Evolutionary conservation across 2,113 vertebrate species (phyloP), one percentile per base, ranked within the genome.

Genomic region (Crypturellus undulatus): DNA sequence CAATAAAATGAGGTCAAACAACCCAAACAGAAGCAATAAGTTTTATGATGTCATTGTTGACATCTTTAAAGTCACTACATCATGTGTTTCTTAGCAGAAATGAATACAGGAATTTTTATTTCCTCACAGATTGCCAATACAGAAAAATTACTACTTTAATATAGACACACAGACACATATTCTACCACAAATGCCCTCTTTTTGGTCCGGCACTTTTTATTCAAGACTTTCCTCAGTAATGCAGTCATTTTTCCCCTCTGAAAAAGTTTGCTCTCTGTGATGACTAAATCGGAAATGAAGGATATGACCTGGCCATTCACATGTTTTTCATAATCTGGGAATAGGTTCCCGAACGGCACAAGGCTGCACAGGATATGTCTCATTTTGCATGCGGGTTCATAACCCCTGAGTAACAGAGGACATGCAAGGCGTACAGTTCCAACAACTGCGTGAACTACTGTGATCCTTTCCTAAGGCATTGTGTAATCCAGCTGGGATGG

Each of bases 311-410:
- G 43, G 32, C 36, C 30, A 68, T 72, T 93, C 94, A 89, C 60
- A 32, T 93, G 91, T 30, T 81, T 95, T 95, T 97, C 88, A 88
- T 79, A 86, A 95, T 92, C 79, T 89, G 83, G 94, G 76, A 94
- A 92, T 54, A 81, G 47, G 13, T 83, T 87, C 72, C 65, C 76
- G 38, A 52, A 34, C 34, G n/a, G 19, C 24, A n/a, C 69, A 69
- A 62, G 78, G 69, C 58, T 90, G 72, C 36, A 92, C 93, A 96
- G 94, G 95, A 96, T 96, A 77, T 94, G 92, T 92, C 85, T 97
- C 83, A 95, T 94, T 96, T 78, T 5, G 4, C 51, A 93, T 75
- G 52, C 72, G 90, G 85, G 65, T 94, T 95, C 92, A 84, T 92
- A 95, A 93, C 36, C 90, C 38, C 87, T 95, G 93, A 79, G 85